Evolutionary conservation across 2,797 vertebrate genomes (phyloP).

Genomic region (Muraenolepis orangiensis): DNA sequence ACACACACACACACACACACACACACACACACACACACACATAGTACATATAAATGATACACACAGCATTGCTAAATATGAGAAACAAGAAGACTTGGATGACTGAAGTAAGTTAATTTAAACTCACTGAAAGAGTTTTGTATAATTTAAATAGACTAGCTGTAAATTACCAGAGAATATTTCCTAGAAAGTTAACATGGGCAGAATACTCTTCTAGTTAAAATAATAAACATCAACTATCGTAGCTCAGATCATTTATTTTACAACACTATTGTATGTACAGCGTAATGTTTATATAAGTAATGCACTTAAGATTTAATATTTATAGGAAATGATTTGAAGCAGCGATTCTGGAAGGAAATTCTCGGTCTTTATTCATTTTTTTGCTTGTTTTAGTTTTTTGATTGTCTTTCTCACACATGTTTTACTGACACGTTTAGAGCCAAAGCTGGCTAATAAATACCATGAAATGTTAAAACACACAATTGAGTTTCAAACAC

Average conservation of each 20-base stretch:
- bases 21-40: constrained; percentile 25
- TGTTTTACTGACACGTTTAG: constrained; percentile 91
- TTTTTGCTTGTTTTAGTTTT: constrained; percentile 68
- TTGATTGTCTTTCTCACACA: constrained; percentile 91
- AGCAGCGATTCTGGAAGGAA: constrained; percentile 29
- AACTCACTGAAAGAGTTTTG: constrained; percentile 27
- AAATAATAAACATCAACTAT: background rate
- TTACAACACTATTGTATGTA: background rate
- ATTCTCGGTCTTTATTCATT: constrained; percentile 50
- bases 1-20: constrained; percentile 24
- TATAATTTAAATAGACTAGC: too few species aligned
- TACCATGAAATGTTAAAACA: constrained; percentile 87
- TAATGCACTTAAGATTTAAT: background rate
- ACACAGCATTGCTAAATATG: constrained; percentile 46
- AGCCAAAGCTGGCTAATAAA: constrained; percentile 97
- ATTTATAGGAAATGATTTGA: constrained; percentile 1
- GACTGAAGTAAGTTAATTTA: constrained; percentile 32
- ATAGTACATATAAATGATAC: constrained; percentile 58
- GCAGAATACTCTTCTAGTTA: background rate
- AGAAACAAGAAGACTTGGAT: constrained; percentile 59
- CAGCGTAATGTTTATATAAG: background rate
- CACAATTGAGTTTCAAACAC: constrained; percentile 88
- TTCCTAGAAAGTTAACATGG: background rate
- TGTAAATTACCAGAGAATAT: constrained; percentile 17
- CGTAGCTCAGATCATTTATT: background rate